These are phyloP conservation scores for Phalera bucephala DNA, from an alignment of 2,888 invertebrate genomes.

Conservation along the genomic window DNA sequence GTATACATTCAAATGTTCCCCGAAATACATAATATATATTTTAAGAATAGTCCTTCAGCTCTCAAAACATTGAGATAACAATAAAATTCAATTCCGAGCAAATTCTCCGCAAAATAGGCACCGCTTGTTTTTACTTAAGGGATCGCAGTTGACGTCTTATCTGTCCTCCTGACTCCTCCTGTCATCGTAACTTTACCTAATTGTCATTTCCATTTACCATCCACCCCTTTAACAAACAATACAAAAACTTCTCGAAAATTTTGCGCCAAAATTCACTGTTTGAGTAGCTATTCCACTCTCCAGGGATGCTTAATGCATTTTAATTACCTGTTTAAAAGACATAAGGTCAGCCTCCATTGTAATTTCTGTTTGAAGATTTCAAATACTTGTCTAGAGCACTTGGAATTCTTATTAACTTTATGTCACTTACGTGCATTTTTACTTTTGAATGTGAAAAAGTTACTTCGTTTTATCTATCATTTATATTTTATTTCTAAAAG, in stretches of 20 bases:
- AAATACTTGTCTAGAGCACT: background rate
- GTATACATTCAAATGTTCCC: too few relatives aligned
- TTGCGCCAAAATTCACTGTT: background rate
- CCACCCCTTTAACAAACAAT: background rate
- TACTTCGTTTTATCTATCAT: too few relatives aligned
- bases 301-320: slow-evolving; percentile 8
- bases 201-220: background rate
- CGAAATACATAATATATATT: too few relatives aligned
- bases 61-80: background rate
- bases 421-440: too few relatives aligned
- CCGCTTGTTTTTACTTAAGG: slow-evolving; percentile 10
- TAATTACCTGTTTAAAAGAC: slow-evolving; percentile 10
- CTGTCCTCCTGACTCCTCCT: slow-evolving; percentile 4
- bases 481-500: too few relatives aligned
- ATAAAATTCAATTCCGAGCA: background rate
- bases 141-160: slow-evolving; percentile 16
- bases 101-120: background rate
- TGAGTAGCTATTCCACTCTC: background rate
- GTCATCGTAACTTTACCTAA: background rate
- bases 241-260: background rate
- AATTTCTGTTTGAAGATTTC: background rate
- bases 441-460: too few relatives aligned
- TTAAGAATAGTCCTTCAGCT: background rate
- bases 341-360: background rate
- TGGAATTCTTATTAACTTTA: too few relatives aligned